Conservation (phyloP, 2,888 invertebrate genomes). For the Buathra laborator region DNA sequence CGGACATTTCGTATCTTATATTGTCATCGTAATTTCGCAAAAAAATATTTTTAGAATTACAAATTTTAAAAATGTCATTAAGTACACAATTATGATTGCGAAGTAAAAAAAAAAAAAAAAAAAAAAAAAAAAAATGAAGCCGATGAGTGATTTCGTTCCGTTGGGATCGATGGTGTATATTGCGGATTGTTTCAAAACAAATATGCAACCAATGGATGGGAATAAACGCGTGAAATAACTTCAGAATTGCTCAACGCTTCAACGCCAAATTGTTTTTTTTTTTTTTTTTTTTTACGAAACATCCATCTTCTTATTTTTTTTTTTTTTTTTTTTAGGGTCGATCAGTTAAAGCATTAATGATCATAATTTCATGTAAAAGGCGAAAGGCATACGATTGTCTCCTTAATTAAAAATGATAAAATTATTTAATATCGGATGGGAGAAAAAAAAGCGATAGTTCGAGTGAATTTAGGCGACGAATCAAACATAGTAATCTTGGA, state of each 20-base stretch:
- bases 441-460: slow-evolving; percentile 31
- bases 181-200: too few species aligned
- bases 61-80: slow-evolving; percentile 47
- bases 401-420: neutral
- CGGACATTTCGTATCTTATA: slow-evolving; percentile 49
- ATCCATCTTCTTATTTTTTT: too few species aligned
- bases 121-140: neutral
- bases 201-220: too few species aligned
- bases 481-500: slow-evolving; percentile 39
- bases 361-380: slow-evolving; percentile 2
- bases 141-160: neutral
- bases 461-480: slow-evolving; percentile 48
- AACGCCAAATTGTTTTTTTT: too few species aligned
- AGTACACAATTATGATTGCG: slow-evolving; percentile 53
- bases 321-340: neutral
- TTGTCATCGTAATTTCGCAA: slow-evolving; percentile 42
- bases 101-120: slow-evolving; percentile 18
- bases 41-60: slow-evolving; percentile 47
- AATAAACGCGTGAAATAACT: too few species aligned
- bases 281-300: too few species aligned
- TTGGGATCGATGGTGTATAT: neutral
- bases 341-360: slow-evolving; percentile 15
- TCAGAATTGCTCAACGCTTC: too few species aligned
- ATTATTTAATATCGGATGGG: neutral
- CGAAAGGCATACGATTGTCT: neutral